Base-by-base conservation (phyloP, 1,140 invertebrate genomes). In the Drosophila paulistorum region DNA sequence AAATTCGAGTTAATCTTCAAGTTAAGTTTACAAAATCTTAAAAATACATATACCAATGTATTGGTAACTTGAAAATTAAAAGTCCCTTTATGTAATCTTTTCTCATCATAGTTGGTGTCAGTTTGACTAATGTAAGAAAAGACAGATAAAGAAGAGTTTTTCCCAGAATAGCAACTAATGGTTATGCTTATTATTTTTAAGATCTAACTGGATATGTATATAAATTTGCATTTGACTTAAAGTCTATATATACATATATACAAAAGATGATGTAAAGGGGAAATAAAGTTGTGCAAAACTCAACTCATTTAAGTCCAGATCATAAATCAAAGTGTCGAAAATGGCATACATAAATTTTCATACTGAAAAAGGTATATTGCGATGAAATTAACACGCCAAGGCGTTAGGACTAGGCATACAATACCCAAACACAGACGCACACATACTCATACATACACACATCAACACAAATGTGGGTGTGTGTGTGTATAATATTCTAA, bases 291-390 rank as follows among this genome's bases (percentile, higher is more conserved):
- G 64, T 39, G 20, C 37, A 45, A 65, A 71, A 37, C 55, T 57
- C 37, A 51, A 71, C 77, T 81, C 71, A 71, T 63, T 69, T 71
- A 55, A 69, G 61, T 51, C 33, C 20, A 20, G 58, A 58, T 76
- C 65, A 85, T 85, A 85, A 85, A 86, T 85, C 82, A 85, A 85
- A 76, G 78, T 86, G 83, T 82, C 83, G 81, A 86, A 86, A 85
- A 86, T 76, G 78, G 78, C 79, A 73, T 63, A 72, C 72, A 86
- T 85, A 85, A 81, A 85, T 85, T 86, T 81, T 75, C 82, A 86
- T 86, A 86, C 78, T 81, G 77, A 65, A 81, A 86, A 82, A 85
- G 82, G 79, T 79, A 82, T 86, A 23, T 85, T 85, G 82, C 79
- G 75, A 70, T 85, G 82, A 79, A 85, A 85, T 81, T 86, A 86